A percentile compares a stretch with the other conserved stretches of the same genome.
Conservation (phyloP, 2,797 vertebrate genomes). For the Heteromormyrus szaboi region DNA sequence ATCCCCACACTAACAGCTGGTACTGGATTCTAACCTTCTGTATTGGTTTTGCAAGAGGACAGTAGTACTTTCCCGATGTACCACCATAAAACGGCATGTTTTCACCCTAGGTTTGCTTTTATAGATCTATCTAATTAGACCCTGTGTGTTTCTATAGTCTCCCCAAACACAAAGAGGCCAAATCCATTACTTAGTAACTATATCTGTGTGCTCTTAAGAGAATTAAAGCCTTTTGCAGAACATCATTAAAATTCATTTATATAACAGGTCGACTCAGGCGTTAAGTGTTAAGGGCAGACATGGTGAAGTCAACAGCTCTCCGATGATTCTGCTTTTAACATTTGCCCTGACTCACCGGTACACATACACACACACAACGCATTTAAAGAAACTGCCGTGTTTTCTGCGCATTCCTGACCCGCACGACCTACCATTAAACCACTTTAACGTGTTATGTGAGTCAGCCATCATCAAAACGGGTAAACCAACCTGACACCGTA, state of each 20-base stretch:
- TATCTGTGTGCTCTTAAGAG: not conserved
- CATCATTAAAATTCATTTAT: slow-evolving; percentile 7
- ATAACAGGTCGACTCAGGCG: not conserved
- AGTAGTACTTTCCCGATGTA: not conserved
- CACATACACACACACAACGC: not conserved
- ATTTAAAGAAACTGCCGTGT: not conserved
- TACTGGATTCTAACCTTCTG: not conserved
- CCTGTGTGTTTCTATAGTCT: not conserved
- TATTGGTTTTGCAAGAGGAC: not conserved
- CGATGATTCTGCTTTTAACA: slow-evolving; percentile 10
- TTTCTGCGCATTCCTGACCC: not conserved
- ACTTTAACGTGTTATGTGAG: not conserved
- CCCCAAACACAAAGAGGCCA: not conserved
- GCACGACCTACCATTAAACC: not conserved
- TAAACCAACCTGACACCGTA: not conserved
- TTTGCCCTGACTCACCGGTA: not conserved
- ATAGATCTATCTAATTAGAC: slow-evolving; percentile 1
- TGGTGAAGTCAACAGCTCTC: slow-evolving; percentile 3
- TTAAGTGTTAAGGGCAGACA: slow-evolving; percentile 9
- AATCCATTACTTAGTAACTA: not conserved
- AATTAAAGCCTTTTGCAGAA: not conserved
- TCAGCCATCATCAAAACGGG: not conserved
- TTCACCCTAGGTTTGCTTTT: not conserved
- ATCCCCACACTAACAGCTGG: not conserved
- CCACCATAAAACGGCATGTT: not conserved